Evolutionary conservation across 2,113 vertebrate genomes (phyloP).

Genomic region (Lethenteron camtschaticum): DNA sequence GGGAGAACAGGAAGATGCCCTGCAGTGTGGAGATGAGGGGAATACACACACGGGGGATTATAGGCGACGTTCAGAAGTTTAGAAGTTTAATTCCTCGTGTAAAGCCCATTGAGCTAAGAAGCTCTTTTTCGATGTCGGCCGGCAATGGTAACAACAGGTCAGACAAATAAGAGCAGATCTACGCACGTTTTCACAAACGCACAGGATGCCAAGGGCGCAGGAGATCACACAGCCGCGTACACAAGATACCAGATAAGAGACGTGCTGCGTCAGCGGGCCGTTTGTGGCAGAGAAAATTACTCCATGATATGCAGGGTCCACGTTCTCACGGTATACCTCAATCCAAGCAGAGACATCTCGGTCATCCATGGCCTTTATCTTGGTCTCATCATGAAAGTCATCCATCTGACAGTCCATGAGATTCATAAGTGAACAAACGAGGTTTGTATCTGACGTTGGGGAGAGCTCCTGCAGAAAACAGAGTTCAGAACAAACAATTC

Average conservation of each 20-base stretch:
- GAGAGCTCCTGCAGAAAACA: constrained; percentile 36
- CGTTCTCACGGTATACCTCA: constrained; percentile 26
- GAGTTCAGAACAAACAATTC: constrained; percentile 1
- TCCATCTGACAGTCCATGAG: constrained; percentile 75
- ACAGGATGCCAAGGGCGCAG: neutral
- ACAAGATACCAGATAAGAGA: constrained; percentile 5
- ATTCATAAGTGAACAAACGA: constrained; percentile 56
- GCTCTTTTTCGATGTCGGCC: no score
- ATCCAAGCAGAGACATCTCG: constrained; percentile 43
- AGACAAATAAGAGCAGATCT: no score
- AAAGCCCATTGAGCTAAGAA: neutral
- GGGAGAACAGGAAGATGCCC: constrained; percentile 58
- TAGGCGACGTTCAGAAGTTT: neutral
- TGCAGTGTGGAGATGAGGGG: constrained; percentile 13
- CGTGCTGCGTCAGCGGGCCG: no score
- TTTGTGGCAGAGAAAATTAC: no score
- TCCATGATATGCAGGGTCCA: no score
- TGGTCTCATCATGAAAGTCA: constrained; percentile 41
- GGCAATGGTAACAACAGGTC: no score
- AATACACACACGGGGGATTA: neutral
- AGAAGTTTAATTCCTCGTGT: neutral
- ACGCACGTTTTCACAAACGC: neutral
- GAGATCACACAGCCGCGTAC: neutral
- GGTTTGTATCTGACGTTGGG: constrained; percentile 50
- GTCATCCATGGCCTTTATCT: constrained; percentile 32